A percentile compares a stretch with the other conserved stretches of the same genome.
phyloP scores from a whole-genome alignment of 53 echinoderm and acorn worm genomes.

The Paracentrotus lividus region DNA sequence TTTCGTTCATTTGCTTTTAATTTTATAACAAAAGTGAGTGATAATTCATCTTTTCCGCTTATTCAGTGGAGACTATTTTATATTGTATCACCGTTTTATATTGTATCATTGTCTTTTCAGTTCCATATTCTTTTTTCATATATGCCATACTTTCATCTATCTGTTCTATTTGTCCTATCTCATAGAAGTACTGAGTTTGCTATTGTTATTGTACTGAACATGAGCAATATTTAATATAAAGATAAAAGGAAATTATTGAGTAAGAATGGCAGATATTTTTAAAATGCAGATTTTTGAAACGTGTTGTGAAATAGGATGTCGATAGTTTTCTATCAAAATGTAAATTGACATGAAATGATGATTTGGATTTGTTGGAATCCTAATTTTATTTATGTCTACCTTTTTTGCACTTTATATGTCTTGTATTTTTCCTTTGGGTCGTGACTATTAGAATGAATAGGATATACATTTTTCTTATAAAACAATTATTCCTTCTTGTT shows the following conservation, averaged over 20 bases:
- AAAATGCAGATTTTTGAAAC: neutral
- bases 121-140: neutral
- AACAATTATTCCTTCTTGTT: no score
- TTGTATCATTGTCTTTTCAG: neutral
- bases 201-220: slow-evolving; percentile 22
- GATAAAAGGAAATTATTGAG: neutral
- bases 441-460: neutral
- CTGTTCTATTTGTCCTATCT: neutral
- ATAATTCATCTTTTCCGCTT: no score
- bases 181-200: slow-evolving; percentile 6
- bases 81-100: no score
- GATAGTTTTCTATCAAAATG: neutral
- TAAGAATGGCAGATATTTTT: slow-evolving; percentile 40
- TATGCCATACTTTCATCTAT: neutral
- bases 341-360: neutral
- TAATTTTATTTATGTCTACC: neutral
- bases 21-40: neutral
- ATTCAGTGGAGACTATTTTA: no score
- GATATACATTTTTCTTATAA: no score
- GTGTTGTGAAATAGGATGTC: neutral
- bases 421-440: neutral
- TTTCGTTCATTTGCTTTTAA: neutral
- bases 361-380: neutral
- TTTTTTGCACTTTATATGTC: neutral
- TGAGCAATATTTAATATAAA: neutral